These are phyloP conservation scores for Merops nubicus DNA, from an alignment of 2,113 vertebrate species.

Conservation along the genomic window DNA sequence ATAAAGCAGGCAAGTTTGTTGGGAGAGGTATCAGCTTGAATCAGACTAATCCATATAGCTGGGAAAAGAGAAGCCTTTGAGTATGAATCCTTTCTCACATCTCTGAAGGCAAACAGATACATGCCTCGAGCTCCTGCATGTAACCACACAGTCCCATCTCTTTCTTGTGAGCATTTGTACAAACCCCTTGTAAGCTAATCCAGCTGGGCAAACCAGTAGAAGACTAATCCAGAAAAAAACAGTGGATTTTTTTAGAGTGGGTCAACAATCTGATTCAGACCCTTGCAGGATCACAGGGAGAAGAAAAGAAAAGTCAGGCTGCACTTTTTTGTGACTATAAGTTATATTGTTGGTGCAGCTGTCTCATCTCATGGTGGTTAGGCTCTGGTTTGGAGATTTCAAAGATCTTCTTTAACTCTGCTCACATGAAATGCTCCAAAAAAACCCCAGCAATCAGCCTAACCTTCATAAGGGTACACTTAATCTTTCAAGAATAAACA, in stretches of 20 bases:
- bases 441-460: not conserved
- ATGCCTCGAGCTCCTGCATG: not conserved
- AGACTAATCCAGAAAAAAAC: not conserved
- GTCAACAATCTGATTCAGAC: not conserved
- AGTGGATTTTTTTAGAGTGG: not conserved
- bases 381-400: not conserved
- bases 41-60: not conserved
- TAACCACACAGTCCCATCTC: not conserved
- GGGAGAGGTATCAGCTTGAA: not conserved
- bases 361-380: not conserved
- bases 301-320: not conserved
- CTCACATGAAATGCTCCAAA: not conserved
- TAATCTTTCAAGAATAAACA: not conserved
- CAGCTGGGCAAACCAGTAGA: not conserved
- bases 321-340: not conserved
- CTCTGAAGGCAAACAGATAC: not conserved
- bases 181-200: not conserved
- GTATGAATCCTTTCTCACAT: accelerated
- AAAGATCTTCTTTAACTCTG: not conserved
- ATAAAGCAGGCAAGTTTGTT: not conserved
- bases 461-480: not conserved
- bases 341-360: not conserved
- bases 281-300: not conserved
- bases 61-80: not conserved
- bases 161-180: not conserved